Base-by-base conservation (phyloP, 1,140 invertebrate species). In the Achatina immaculata region DNA sequence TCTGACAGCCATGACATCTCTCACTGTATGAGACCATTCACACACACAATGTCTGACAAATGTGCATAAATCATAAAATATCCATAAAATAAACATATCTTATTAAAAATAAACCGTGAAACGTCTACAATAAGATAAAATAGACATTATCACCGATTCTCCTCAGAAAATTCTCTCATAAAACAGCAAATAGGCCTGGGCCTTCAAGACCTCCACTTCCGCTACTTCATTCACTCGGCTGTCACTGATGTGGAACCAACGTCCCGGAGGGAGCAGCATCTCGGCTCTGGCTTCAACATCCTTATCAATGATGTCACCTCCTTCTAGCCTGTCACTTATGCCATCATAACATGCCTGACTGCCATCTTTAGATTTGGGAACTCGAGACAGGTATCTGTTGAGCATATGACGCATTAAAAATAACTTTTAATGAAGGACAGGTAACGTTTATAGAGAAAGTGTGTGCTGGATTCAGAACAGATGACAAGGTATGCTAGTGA, bases 181-280 rank as follows among this genome's bases (percentile, higher is more conserved):
- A 91, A 99, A 99, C 28, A 99, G 93, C 62, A 99, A 93, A 92
- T 99, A 99, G n/a, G 98, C 98, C 92, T 99, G 95, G 55, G 94
- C 94, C 83, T 93, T 92, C n/a, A 98, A 92, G 58, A 99, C 97
- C 73, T 93, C 93, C 0, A 94, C 93, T 91, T 97, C 95, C 55
- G 93, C 93, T 9, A 96, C 95, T 90, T 96, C 95, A 42, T 92
- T 93, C 0, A 98, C 96, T 85, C 93, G 92, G 77, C 94, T 95
- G 92, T 99, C 98, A 79, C 97, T 98, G 65, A 98, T 94, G 89
- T 95, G 95, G 91, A 95, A 99, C 98, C 98, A 99, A 86, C 94
- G 94, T 14, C 95, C 96, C 2, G 93, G 91, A 7, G 84, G 85
- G 28, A 84, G 84, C 94, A 95, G 80, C 21, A 55, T 82, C 62